Evolutionary conservation across 2,888 invertebrate genomes (phyloP).

Genomic region (Agriotes lineatus): DNA sequence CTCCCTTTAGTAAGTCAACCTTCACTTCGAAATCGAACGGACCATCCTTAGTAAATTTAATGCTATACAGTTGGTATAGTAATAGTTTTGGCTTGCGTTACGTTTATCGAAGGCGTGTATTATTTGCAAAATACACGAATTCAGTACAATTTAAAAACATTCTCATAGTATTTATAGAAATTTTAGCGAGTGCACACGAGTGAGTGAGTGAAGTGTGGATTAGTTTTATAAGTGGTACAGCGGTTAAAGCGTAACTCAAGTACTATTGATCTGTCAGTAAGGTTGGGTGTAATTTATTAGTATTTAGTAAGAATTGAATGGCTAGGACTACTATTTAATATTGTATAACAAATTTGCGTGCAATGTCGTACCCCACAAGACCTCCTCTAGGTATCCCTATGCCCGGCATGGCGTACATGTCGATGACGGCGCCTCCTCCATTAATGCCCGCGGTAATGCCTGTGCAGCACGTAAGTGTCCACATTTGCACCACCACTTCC

Average conservation of each 20-base stretch:
- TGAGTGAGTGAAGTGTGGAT: not conserved
- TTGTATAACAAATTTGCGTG: not conserved
- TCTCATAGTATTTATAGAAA: too few relatives aligned
- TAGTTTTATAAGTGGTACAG: not conserved
- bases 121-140: too few relatives aligned
- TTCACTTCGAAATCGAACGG: too few relatives aligned
- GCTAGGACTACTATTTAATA: not conserved
- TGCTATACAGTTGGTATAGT: too few relatives aligned
- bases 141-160: too few relatives aligned
- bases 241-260: not conserved
- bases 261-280: slow-evolving; percentile 17
- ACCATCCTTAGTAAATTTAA: too few relatives aligned
- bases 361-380: slow-evolving; percentile 91
- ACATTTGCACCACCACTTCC: too few relatives aligned
- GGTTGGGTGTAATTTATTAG: not conserved
- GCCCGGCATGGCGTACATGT: slow-evolving; percentile 71
- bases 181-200: too few relatives aligned
- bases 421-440: slow-evolving; percentile 76
- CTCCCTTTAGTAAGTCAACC: too few relatives aligned
- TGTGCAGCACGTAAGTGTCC: slow-evolving; percentile 79
- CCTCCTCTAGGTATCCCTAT: slow-evolving; percentile 82
- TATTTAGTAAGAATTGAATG: not conserved
- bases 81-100: too few relatives aligned
- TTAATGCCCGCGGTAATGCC: slow-evolving; percentile 80
- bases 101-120: too few relatives aligned